These are phyloP conservation scores for Butorides virescens DNA, from an alignment of 2,113 vertebrate genomes.

Conservation along the genomic window DNA sequence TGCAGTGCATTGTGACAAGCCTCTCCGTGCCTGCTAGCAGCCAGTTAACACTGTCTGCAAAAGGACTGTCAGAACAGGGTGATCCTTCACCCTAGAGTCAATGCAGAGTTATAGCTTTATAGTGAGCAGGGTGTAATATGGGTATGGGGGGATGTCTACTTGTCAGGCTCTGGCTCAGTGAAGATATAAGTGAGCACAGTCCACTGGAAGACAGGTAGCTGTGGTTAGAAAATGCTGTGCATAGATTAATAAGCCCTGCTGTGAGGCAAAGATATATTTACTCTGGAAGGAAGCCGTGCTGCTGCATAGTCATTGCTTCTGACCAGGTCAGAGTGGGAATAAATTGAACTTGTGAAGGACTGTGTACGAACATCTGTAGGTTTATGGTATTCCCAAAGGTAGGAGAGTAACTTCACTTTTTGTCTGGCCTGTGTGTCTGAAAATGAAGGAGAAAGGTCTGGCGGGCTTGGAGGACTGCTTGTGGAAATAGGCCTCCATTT, in stretches of 20 bases:
- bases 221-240: not conserved
- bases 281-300: not conserved
- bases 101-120: not conserved
- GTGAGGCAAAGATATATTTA: not conserved
- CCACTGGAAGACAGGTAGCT: not conserved
- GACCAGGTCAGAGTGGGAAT: not conserved
- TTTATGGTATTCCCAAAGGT: not conserved
- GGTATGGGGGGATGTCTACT: not conserved
- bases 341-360: not conserved
- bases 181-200: not conserved
- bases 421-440: not conserved
- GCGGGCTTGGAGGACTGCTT: not conserved
- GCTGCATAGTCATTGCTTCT: not conserved
- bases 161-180: not conserved
- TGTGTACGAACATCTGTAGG: not conserved
- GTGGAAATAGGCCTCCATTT: not conserved
- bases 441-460: not conserved
- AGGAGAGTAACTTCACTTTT: not conserved
- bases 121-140: not conserved
- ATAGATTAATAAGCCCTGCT: not conserved
- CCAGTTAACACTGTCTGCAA: not conserved
- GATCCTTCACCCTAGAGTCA: not conserved
- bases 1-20: not conserved
- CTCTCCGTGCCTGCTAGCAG: not conserved
- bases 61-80: not conserved